phyloP scores from a whole-genome alignment of 2,888 invertebrate genomes.

The Melanargia galathea region DNA sequence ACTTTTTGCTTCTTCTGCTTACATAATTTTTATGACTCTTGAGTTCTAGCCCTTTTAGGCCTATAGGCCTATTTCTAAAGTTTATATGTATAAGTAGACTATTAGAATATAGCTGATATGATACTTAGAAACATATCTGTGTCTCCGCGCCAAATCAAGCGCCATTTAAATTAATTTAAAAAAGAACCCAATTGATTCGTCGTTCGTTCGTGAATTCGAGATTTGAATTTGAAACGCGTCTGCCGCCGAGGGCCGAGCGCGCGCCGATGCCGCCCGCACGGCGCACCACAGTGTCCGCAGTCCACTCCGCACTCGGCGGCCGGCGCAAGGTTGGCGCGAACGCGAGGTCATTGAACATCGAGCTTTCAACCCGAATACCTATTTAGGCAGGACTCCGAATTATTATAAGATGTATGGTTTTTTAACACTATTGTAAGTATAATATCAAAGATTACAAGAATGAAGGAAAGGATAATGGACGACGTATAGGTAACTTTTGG shows the following conservation, averaged over 20 bases:
- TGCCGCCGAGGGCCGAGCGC: constrained; percentile 12
- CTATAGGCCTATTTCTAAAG: too few species aligned
- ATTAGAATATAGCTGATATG: too few species aligned
- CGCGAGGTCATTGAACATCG: constrained; percentile 75
- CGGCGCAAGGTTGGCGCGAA: constrained; percentile 68
- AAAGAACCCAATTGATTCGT: constrained; percentile 6
- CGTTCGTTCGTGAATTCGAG: constrained; percentile 41
- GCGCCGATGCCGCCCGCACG: constrained; percentile 43
- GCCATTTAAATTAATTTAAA: neutral
- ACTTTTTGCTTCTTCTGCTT: too few species aligned
- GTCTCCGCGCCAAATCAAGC: constrained; percentile 6
- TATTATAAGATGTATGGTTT: neutral
- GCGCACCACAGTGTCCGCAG: constrained; percentile 32
- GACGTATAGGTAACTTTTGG: too few species aligned
- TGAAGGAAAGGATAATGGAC: too few species aligned
- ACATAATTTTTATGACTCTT: too few species aligned
- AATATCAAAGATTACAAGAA: too few species aligned
- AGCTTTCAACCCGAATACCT: constrained; percentile 74
- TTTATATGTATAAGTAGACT: too few species aligned
- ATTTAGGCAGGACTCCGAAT: constrained; percentile 42
- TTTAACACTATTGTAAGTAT: neutral
- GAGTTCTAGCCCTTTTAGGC: too few species aligned
- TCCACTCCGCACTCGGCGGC: constrained; percentile 40
- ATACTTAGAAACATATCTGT: too few species aligned
- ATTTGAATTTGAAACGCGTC: constrained; percentile 44